phyloP scores from a whole-genome alignment of 2,113 vertebrate species.

The Bungarus multicinctus region DNA sequence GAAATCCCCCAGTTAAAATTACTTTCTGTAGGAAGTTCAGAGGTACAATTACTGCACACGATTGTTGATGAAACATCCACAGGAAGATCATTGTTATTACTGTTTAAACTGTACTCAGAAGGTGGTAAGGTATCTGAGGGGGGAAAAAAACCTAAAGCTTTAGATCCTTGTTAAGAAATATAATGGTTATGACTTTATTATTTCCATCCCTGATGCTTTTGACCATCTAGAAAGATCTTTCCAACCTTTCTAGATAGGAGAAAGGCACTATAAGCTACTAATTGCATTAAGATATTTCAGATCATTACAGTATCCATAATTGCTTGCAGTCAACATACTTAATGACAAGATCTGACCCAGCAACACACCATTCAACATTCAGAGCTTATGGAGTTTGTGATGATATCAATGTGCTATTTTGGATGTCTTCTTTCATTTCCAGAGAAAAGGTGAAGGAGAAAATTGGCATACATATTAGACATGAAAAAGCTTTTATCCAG shows the following conservation, averaged over 20 bases:
- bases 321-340: slow-evolving; percentile 40
- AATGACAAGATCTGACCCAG: slow-evolving; percentile 48
- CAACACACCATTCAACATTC: slow-evolving; percentile 53
- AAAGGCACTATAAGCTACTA: background rate
- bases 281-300: slow-evolving; percentile 52
- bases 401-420: slow-evolving; percentile 52
- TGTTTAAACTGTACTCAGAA: background rate
- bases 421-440: slow-evolving; percentile 53
- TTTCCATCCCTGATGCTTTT: slow-evolving; percentile 36
- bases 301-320: slow-evolving; percentile 43
- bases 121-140: background rate
- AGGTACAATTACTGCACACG: background rate
- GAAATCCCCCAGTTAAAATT: background rate
- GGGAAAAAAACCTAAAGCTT: background rate
- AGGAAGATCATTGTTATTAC: background rate
- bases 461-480: slow-evolving; percentile 52
- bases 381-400: slow-evolving; percentile 55
- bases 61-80: slow-evolving; percentile 1
- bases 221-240: slow-evolving; percentile 23
- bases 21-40: background rate
- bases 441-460: slow-evolving; percentile 54
- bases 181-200: slow-evolving; percentile 5
- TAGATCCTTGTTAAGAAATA: background rate
- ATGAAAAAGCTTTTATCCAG: slow-evolving; percentile 51
- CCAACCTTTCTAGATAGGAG: slow-evolving; percentile 48